Conservation (phyloP, 2,888 invertebrate genomes). For the Dugesia japonica region DNA sequence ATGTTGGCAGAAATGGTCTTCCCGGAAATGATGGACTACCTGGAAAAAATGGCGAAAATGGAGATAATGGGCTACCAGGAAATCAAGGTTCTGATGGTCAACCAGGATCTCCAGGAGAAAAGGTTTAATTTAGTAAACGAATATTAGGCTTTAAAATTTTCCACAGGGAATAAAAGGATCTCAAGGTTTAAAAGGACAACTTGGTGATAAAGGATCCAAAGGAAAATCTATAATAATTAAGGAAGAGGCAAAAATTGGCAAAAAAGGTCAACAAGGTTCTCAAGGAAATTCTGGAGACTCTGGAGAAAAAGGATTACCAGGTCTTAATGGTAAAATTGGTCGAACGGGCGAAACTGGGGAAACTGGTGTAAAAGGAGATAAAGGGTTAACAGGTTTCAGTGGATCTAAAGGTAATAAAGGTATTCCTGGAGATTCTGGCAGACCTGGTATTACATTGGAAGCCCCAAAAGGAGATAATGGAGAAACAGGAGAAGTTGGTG, state of each 20-base stretch:
- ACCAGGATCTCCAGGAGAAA: background rate
- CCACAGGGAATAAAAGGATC: background rate
- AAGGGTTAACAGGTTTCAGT: background rate
- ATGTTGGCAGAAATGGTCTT: background rate
- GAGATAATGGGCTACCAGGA: background rate
- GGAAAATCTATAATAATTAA: background rate
- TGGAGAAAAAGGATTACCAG: background rate
- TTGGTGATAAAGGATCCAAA: background rate
- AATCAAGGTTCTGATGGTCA: slow-evolving; percentile 17
- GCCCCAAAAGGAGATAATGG: background rate
- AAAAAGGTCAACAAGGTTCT: background rate
- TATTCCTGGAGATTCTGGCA: background rate
- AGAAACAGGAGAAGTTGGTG: background rate
- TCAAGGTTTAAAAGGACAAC: background rate
- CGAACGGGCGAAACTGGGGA: background rate
- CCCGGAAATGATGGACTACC: background rate
- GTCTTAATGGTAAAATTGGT: background rate
- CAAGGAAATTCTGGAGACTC: background rate
- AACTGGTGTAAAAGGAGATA: background rate
- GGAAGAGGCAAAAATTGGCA: background rate
- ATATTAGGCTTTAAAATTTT: too few species aligned
- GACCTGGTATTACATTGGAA: background rate
- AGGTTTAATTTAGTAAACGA: background rate
- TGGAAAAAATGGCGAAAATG: background rate
- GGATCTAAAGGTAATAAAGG: background rate